Percentiles rank a stretch among this genome's conserved stretches.
These are phyloP conservation scores for Mantis religiosa DNA, from an alignment of 2,888 invertebrate species.

Conservation along the genomic window DNA sequence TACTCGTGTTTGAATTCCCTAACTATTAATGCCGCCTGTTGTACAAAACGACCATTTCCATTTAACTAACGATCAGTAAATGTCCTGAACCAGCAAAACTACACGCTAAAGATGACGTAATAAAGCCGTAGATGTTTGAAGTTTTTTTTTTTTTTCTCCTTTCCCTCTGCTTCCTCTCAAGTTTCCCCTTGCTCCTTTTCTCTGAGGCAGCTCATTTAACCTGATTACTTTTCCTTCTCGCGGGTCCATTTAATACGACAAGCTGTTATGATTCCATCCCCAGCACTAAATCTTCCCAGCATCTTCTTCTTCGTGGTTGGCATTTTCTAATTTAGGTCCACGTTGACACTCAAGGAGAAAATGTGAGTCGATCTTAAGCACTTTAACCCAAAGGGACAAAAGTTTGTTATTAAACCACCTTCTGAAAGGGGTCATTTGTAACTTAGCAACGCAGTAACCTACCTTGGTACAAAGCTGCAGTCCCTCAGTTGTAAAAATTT, in stretches of 20 bases:
- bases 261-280: slow-evolving; percentile 1
- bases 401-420: not conserved
- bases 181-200: not conserved
- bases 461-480: no score
- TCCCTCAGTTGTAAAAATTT: no score
- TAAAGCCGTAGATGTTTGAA: not conserved
- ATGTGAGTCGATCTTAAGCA: not conserved
- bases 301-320: not conserved
- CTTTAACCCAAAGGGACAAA: not conserved
- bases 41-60: no score
- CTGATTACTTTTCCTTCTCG: not conserved
- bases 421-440: not conserved
- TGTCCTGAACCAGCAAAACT: not conserved
- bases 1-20: no score
- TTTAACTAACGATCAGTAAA: not conserved
- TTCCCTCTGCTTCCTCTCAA: not conserved
- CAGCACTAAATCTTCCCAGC: not conserved
- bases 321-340: not conserved
- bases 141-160: not conserved
- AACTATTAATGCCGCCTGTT: no score
- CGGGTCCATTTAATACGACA: slow-evolving; percentile 4
- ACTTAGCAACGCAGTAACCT: not conserved
- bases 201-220: slow-evolving; percentile 5
- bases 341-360: not conserved
- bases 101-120: not conserved